A percentile compares a stretch with the other conserved stretches of the same genome.
These are phyloP conservation scores for Chloromyia formosa DNA, from an alignment of 2,888 invertebrate genomes.

Conservation along the genomic window DNA sequence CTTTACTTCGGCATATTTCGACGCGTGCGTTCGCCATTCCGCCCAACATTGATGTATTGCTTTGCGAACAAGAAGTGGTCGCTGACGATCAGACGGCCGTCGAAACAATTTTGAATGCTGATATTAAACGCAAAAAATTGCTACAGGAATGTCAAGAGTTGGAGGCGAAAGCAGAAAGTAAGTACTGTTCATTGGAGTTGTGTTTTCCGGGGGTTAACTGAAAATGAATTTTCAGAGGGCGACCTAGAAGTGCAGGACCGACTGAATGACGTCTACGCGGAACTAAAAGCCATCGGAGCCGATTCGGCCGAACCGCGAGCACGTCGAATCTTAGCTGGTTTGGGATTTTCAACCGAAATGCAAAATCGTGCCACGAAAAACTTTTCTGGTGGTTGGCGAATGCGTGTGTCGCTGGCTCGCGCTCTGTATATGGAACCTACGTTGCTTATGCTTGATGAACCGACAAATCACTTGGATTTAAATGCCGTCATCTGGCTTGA, in stretches of 20 bases:
- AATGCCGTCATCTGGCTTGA: constrained; percentile 99
- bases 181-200: neutral
- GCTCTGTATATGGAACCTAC: constrained; percentile 98
- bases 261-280: constrained; percentile 91
- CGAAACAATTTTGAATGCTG: constrained; percentile 91
- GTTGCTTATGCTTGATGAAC: constrained; percentile 96
- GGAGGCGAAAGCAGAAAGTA: constrained; percentile 73
- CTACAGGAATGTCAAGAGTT: constrained; percentile 84
- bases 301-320: constrained; percentile 98
- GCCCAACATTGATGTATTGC: constrained; percentile 91
- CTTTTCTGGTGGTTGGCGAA: constrained; percentile 97
- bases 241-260: constrained; percentile 78
- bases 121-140: constrained; percentile 85
- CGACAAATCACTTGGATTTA: constrained; percentile 98
- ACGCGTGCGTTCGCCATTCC: constrained; percentile 92
- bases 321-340: constrained; percentile 93
- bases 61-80: constrained; percentile 98
- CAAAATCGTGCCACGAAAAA: constrained; percentile 90
- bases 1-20: constrained; percentile 91
- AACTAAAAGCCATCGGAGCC: constrained; percentile 94
- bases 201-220: neutral
- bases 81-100: constrained; percentile 95
- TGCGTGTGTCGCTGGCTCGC: constrained; percentile 97
- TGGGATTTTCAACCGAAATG: constrained; percentile 91
- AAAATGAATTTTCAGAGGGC: constrained; percentile 65